Evolutionary conservation across 2,888 invertebrate genomes (phyloP), one percentile per base, ranked within the genome.

Genomic region (Lumbricus terrestris): DNA sequence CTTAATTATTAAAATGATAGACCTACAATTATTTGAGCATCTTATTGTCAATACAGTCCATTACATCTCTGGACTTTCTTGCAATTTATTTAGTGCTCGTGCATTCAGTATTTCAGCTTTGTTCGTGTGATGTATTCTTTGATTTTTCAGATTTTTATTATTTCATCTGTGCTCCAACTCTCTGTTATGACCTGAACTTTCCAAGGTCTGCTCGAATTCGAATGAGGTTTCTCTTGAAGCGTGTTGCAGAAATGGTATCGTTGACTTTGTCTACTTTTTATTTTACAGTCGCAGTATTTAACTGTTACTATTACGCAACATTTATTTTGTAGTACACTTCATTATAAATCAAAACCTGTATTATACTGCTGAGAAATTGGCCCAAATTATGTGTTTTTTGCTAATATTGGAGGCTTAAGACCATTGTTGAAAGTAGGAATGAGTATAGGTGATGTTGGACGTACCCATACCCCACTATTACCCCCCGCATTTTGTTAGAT

Each of bases 141-240:
- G 20, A 82, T 42, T 47, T 91, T 91, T 91, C 93, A 94, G 98
- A 99, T 95, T 95, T 99, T 93, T 97, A 97, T 94, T 99, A 99
- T 95, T 99, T 98, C 95, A 96, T 99, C 94, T 96, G 97, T 93
- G 98, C 98, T 33, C 99, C 99, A 34, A 99, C 99, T 54, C 96
- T 99, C 90, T 99, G 99, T 95, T 99, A 99, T 95, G 99, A 99
- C 95, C 95, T 99, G 93, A 99, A 99, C 95, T 99, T 99, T 95
- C 99, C 99, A 35, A 96, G 97, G 93, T 98, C 98, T 0, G 96
- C 97, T 92, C 96, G 97, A 95, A 97, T 97, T 94, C 96, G 97
- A 92, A 96, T 96, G 94, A 95, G 96, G 35, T 99, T 99, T 95
- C 95, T 99, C 88, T 95, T 98, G 29, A 98, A 98, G 95, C 96